Base-by-base conservation (phyloP, 2,113 vertebrate genomes). In the Hypocryptadius cinnamomeus region DNA sequence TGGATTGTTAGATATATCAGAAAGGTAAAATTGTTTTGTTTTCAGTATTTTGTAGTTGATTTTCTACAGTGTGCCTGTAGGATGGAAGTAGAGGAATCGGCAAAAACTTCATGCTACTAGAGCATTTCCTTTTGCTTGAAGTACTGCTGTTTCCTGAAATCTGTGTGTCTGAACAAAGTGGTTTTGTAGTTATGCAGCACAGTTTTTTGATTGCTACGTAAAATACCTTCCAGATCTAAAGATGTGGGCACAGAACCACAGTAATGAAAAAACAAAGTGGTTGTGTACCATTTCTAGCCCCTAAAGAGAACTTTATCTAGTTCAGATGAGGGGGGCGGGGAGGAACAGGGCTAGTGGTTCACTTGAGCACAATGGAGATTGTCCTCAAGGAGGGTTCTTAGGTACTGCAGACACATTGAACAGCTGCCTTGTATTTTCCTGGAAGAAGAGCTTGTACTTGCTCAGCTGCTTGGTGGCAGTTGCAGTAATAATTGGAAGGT, bases 281-380 rank as follows among this genome's bases (percentile, higher is more conserved):
- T 40, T 91, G 10, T 60, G 17, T 64, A 48, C 5, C 22, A 9
- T n/a, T 95, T 89, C 45, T 30, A 48, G 19, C 28, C 27, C 10
- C 42, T 91, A 35, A 82, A 85, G 53, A 76, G 42, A 73, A 53
- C 8, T 79, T 56, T 17, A 20, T 37, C 63, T 83, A 5, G 5
- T 71, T 88, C 48, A 79, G 2, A 39, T 48, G 22, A 3, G 2
- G 4, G 11, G 2, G 5, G 1, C 5, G 7, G 11, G 12, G 10
- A 33, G 3, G 15, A 40, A 4, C 24, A 51, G 45, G 31, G 19
- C 30, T 60, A 15, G 28, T 64, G 51, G 45, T 35, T 85, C n/a
- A 72, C 33, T 57, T 65, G 37, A 69, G 24, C 33, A 20, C 30
- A 8, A 3, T 37, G 63, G 30, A 56, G 44, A 8, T 63, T 44